These are phyloP conservation scores for Xyrauchen texanus DNA, from an alignment of 2,113 vertebrate species.

Conservation along the genomic window DNA sequence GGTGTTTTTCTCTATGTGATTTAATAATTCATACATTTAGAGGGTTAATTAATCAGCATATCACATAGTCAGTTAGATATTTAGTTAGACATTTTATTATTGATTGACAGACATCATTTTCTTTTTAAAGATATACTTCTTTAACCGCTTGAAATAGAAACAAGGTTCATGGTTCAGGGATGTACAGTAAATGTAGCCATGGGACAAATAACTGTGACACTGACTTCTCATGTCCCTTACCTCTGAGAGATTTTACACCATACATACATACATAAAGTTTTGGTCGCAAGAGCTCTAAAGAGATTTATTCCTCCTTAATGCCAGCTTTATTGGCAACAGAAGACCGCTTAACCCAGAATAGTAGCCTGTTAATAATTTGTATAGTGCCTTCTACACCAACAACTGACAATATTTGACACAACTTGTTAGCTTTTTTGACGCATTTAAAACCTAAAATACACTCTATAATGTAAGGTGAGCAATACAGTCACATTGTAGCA, in stretches of 20 bases:
- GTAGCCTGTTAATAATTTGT: conserved; percentile 59
- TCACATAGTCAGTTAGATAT: too few relatives aligned
- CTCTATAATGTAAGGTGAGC: not conserved
- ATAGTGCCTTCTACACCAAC: conserved; percentile 26
- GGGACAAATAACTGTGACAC: not conserved
- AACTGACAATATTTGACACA: conserved; percentile 49
- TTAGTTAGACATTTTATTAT: too few relatives aligned
- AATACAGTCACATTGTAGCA: too few relatives aligned
- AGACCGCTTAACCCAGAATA: conserved; percentile 49
- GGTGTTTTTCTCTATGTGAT: too few relatives aligned
- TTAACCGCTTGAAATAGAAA: not conserved
- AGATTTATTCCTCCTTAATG: conserved; percentile 56
- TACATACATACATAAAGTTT: not conserved
- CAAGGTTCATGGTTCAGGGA: not conserved
- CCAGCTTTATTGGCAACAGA: conserved; percentile 59
- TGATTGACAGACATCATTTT: not conserved
- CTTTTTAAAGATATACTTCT: not conserved
- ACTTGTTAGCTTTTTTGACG: conserved; percentile 21
- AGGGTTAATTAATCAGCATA: too few relatives aligned
- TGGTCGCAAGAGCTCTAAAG: conserved; percentile 30
- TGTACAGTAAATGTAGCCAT: not conserved
- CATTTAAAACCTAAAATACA: conserved; percentile 15
- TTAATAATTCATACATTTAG: too few relatives aligned
- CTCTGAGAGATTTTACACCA: conserved; percentile 50
- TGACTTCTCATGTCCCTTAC: not conserved